These are phyloP conservation scores for Pegea sp. DNA, from an alignment of 23 tunicate genomes.

Conservation along the genomic window DNA sequence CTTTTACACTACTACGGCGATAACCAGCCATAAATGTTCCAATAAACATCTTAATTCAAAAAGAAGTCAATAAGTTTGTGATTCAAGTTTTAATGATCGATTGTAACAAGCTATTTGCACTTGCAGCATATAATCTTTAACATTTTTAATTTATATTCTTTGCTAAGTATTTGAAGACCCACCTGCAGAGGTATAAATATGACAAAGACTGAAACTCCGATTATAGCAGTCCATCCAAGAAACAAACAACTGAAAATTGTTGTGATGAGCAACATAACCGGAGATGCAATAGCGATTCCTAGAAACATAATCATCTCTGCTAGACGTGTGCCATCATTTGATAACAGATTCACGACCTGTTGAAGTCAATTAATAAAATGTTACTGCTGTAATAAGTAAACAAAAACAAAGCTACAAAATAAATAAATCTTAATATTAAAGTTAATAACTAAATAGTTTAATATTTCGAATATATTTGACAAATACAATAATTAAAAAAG, in stretches of 20 bases:
- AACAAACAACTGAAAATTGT: slow-evolving; percentile 34
- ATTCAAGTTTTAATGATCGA: background rate
- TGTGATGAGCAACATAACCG: slow-evolving; percentile 38
- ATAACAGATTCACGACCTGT: slow-evolving; percentile 62
- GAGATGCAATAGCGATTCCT: slow-evolving; percentile 46
- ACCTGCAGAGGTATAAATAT: slow-evolving; percentile 64
- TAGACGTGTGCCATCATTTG: slow-evolving; percentile 75
- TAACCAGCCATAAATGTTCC: slow-evolving; percentile 39
- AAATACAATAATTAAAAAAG: too few relatives aligned
- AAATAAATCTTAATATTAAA: too few relatives aligned
- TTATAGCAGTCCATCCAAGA: slow-evolving; percentile 75
- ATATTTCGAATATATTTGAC: too few relatives aligned
- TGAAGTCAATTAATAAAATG: too few relatives aligned
- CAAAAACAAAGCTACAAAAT: too few relatives aligned
- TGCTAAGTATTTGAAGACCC: background rate
- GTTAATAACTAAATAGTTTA: too few relatives aligned
- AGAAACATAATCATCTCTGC: slow-evolving; percentile 61
- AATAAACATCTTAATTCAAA: slow-evolving; percentile 8
- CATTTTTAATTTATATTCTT: background rate
- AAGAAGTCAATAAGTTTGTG: background rate
- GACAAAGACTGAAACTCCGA: slow-evolving; percentile 42
- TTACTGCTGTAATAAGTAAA: too few relatives aligned
- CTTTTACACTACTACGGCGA: slow-evolving; percentile 14
- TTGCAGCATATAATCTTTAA: background rate
- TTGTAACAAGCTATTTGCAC: background rate